Base-by-base conservation (phyloP, 2,797 vertebrate species). In the Aplochiton taeniatus region DNA sequence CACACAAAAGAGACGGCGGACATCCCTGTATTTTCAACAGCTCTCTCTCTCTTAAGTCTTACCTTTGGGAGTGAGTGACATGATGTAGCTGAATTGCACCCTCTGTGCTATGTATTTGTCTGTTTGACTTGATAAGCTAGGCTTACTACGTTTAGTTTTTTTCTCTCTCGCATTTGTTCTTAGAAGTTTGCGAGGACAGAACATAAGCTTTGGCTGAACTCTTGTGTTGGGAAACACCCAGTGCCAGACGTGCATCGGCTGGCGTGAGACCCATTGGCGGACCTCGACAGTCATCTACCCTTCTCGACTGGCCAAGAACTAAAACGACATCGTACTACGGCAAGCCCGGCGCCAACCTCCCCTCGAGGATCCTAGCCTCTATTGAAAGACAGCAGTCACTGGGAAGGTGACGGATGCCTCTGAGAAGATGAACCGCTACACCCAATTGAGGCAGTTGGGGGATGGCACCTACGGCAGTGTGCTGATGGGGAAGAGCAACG, bases 401-500 rank as follows among this genome's bases (percentile, higher is more conserved):
- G 52, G 57, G 50, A 69, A 69, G 68, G 58, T 68, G 68, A 57
- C 79, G 49, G 77, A 85, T 86, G 17, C 50, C 48, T 83, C 68
- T 86, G 82, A 45, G 68, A 88, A 75, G 87, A 98, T 99, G 98
- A 98, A 99, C 77, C 96, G 96, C 42, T 99, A 98, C 69, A 97
- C 96, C 17, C 96, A 95, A 50, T 91, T 98, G 89, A 95, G 86
- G 79, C 96, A 98, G 76, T 77, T 99, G 65, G 98, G 98, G 8
- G 96, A 99, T 17, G 98, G 98, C 74, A 99, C 98, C 45, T 99
- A 99, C 0, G 98, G 98, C 62, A 96, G 95, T 0, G 98, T 99
- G 62, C 80, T 98, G 46, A 96, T 99, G 98, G 98, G 96, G 56
- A 96, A 93, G 84, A 99, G 94, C 86, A 97, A 95, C 0, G 96